These are phyloP conservation scores for Sarcophaga carnaria DNA, from an alignment of 2,888 invertebrate genomes.

Conservation along the genomic window DNA sequence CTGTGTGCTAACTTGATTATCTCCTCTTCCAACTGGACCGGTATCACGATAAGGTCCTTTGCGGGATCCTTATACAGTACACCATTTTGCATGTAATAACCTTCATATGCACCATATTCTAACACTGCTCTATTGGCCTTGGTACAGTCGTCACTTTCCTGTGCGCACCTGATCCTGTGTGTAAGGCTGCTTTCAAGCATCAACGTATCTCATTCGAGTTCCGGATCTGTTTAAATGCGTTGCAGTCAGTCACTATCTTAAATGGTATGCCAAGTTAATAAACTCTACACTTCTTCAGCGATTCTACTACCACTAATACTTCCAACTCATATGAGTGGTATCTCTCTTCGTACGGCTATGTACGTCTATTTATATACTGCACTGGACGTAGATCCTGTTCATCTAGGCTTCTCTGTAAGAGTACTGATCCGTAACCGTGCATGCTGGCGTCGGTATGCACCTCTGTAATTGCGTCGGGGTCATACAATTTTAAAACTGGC, in stretches of 20 bases:
- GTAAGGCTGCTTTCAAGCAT: slow-evolving; percentile 52
- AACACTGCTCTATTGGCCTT: slow-evolving; percentile 19
- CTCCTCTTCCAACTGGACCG: slow-evolving; percentile 20
- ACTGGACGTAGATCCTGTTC: slow-evolving; percentile 74
- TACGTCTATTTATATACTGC: slow-evolving; percentile 75
- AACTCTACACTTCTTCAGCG: slow-evolving; percentile 75
- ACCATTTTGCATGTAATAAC: slow-evolving; percentile 52
- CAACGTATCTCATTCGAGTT: slow-evolving; percentile 56
- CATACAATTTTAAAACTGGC: slow-evolving; percentile 58
- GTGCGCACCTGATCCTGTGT: slow-evolving; percentile 33
- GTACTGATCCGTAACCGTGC: slow-evolving; percentile 63
- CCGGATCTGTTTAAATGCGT: slow-evolving; percentile 72
- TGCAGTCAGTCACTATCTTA: slow-evolving; percentile 76
- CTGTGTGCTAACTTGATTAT: background rate
- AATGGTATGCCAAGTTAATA: slow-evolving; percentile 74
- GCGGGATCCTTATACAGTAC: slow-evolving; percentile 37
- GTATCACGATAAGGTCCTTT: slow-evolving; percentile 27
- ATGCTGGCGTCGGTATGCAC: slow-evolving; percentile 69
- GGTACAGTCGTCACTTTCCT: no score
- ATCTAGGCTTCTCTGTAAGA: slow-evolving; percentile 66
- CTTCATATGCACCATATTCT: slow-evolving; percentile 31
- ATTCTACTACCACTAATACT: slow-evolving; percentile 75
- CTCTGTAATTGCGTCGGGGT: slow-evolving; percentile 71
- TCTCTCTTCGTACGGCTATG: slow-evolving; percentile 58
- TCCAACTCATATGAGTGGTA: slow-evolving; percentile 76